Conservation (phyloP, 2,888 invertebrate genomes). For the Reticulitermes lucifugus region DNA sequence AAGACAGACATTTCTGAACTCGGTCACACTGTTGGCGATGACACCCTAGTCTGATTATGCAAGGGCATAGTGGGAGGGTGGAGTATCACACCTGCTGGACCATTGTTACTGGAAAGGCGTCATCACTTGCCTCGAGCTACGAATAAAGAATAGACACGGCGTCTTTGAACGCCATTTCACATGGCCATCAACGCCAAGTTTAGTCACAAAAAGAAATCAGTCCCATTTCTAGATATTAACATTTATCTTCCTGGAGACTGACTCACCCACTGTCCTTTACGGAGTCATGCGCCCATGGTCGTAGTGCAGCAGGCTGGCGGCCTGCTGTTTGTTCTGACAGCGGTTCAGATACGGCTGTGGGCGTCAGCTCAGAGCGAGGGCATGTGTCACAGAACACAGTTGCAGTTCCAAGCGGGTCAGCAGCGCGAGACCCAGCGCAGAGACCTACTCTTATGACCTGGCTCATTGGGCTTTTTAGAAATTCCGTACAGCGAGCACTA, state of each 20-base stretch:
- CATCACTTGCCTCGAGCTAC: not conserved
- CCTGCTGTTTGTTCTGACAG: not conserved
- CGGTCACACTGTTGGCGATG: not conserved
- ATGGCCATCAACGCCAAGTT: slow-evolving; percentile 9
- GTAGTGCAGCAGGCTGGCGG: not conserved
- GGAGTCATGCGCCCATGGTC: not conserved
- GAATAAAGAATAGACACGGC: not conserved
- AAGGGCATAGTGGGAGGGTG: not conserved
- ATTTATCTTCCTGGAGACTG: slow-evolving; percentile 14
- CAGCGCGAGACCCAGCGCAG: too few species aligned
- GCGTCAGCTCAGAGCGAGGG: not conserved
- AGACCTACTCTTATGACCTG: too few species aligned
- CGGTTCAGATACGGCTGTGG: not conserved
- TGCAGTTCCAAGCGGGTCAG: too few species aligned
- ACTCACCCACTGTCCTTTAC: not conserved
- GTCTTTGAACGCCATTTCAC: not conserved
- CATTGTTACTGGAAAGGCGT: slow-evolving; percentile 10
- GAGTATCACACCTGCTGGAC: not conserved
- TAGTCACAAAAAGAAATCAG: slow-evolving; percentile 15
- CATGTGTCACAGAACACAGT: too few species aligned
- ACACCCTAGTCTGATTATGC: slow-evolving; percentile 10
- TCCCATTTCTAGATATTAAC: slow-evolving; percentile 19
- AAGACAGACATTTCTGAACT: too few species aligned
- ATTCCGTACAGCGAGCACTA: too few species aligned
- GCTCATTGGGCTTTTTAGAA: too few species aligned